Conservation (phyloP, 2,797 vertebrate species). For the Pelochelys cantorii region DNA sequence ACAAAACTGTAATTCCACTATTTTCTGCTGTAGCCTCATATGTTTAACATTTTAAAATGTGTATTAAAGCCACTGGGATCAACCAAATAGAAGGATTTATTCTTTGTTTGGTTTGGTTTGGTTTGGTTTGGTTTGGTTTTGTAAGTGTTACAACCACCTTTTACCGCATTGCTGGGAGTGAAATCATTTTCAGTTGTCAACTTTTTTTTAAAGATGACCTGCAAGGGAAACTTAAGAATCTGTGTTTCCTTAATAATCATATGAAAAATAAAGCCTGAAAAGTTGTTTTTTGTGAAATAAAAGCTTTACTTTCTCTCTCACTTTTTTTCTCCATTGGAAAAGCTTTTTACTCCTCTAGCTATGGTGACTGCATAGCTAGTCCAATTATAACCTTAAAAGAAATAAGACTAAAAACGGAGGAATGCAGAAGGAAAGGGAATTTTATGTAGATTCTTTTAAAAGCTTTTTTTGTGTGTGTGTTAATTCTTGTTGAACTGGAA, state of each 20-base stretch:
- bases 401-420: not conserved
- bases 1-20: not conserved
- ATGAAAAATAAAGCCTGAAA: not conserved
- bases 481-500: not conserved
- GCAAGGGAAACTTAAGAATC: not conserved
- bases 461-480: constrained; percentile 28
- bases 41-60: not conserved
- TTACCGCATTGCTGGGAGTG: not conserved
- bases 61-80: not conserved
- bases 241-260: not conserved
- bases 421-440: not conserved
- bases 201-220: not conserved
- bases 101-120: too few relatives aligned
- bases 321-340: not conserved
- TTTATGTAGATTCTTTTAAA: not conserved
- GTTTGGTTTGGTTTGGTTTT: not conserved
- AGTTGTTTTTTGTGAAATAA: not conserved
- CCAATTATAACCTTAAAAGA: constrained; percentile 4
- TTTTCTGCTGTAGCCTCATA: not conserved
- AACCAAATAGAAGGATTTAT: too few relatives aligned
- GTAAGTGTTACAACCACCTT: not conserved
- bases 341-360: not conserved
- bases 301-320: not conserved
- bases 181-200: not conserved
- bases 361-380: not conserved